phyloP scores from a whole-genome alignment of 2,113 vertebrate genomes.

The Oreamnos americanus region DNA sequence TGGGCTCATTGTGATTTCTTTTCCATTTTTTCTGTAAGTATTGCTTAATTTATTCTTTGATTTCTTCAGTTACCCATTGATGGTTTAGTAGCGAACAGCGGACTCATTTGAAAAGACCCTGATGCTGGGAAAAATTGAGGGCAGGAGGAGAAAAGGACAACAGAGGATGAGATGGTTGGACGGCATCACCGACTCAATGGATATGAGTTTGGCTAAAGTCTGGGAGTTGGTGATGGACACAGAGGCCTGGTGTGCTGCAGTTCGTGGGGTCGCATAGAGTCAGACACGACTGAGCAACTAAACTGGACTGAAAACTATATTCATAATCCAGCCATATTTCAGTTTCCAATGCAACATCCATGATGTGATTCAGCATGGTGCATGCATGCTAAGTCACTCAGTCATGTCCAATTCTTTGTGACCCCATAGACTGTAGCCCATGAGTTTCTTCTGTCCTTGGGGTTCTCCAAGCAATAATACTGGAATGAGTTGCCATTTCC shows the following conservation, averaged over 20 bases:
- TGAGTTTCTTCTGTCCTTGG: neutral
- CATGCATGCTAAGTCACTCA: neutral
- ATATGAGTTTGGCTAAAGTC: neutral
- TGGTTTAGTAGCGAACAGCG: neutral
- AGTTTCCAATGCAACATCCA: neutral
- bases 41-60: neutral
- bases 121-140: neutral
- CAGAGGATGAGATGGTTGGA: neutral
- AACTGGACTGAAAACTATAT: neutral
- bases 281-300: neutral
- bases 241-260: rapidly evolving
- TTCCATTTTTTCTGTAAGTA: neutral
- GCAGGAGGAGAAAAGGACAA: neutral
- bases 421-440: neutral
- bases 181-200: neutral
- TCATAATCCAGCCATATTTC: neutral
- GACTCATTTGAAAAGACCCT: neutral
- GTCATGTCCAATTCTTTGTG: neutral
- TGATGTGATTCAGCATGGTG: neutral
- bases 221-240: neutral
- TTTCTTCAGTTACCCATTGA: neutral
- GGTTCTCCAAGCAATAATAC: neutral
- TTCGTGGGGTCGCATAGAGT: neutral
- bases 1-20: neutral
- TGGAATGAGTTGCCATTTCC: neutral